Base-by-base conservation (phyloP, 2,888 invertebrate species). In the Drosophila austrosaltans region DNA sequence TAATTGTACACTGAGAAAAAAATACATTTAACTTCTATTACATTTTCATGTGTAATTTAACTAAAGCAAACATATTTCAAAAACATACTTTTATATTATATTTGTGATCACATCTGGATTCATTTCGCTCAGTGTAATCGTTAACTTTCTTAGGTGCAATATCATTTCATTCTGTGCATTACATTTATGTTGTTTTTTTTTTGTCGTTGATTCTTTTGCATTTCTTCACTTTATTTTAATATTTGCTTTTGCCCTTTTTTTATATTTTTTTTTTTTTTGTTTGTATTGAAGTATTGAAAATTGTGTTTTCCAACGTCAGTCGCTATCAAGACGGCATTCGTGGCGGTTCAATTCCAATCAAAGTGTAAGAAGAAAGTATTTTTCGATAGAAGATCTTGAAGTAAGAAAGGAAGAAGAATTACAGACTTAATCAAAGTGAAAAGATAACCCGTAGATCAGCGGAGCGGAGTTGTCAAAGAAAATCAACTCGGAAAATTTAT, bases 321-420 rank as follows among this genome's bases (percentile, higher is more conserved):
- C 79, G 87, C 85, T 89, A 89, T 87, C 78, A 87, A 78, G 78
- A 75, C 89, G 80, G 75, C 87, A 77, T 40, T 76, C 79, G 66
- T 69, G 69, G 74, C 78, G 77, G 83, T 77, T 81, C 82, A 69
- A 58, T n/a, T 36, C 54, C 48, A 65, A 53, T 60, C 39, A 69
- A 12, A 48, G 28, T 72, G 53, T 8, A 32, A 53, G 59, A 44
- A 57, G 28, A 16, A 61, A 56, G 61, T 56, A 40, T 3, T 56
- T 48, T 53, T 60, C 16, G 6, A 42, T 48, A 25, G 48, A 12
- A 56, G 64, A 48, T 58, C 12, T 22, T 28, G 4, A 16, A 25
- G 42, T 25, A 25, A 40, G 16, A 54, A 40, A 22, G 36, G 20
- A n/a, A 60, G 56, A 59, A 36, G 63, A 58, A 28, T 36, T 39